These are phyloP conservation scores for Nyctibius bracteatus DNA, from an alignment of 2,113 vertebrate genomes.

Conservation along the genomic window DNA sequence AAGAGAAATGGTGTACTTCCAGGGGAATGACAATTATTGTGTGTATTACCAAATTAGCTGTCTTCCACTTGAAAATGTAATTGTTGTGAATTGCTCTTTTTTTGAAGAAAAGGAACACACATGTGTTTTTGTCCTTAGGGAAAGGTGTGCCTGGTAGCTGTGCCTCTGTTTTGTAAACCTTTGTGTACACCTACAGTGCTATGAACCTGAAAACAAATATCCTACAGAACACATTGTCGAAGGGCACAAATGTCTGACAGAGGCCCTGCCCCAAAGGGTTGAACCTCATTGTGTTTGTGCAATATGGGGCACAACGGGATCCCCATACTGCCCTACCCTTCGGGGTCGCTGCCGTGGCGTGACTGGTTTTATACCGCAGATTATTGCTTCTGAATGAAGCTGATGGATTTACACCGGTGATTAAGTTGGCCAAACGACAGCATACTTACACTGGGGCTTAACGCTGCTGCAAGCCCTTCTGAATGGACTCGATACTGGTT, in stretches of 20 bases:
- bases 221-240: slow-evolving; percentile 5
- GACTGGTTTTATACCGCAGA: not conserved
- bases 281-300: slow-evolving; percentile 34
- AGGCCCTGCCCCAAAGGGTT: not conserved
- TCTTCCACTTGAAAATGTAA: not conserved
- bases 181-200: not conserved
- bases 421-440: not conserved
- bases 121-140: not conserved
- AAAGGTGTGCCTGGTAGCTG: not conserved
- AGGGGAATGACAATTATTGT: not conserved
- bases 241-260: not conserved
- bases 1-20: not conserved
- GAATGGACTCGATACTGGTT: rapidly evolving
- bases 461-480: not conserved
- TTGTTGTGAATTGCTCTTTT: not conserved
- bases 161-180: not conserved
- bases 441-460: not conserved
- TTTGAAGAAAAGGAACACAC: not conserved
- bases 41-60: not conserved
- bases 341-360: not conserved
- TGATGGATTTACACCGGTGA: not conserved
- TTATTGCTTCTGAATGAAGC: not conserved
- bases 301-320: slow-evolving; percentile 8
- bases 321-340: not conserved
- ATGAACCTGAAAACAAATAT: slow-evolving; percentile 63